Percentiles rank a stretch among this genome's conserved stretches.
These are phyloP conservation scores for Vanessa atalanta DNA, from an alignment of 1,140 invertebrate genomes.

Conservation along the genomic window DNA sequence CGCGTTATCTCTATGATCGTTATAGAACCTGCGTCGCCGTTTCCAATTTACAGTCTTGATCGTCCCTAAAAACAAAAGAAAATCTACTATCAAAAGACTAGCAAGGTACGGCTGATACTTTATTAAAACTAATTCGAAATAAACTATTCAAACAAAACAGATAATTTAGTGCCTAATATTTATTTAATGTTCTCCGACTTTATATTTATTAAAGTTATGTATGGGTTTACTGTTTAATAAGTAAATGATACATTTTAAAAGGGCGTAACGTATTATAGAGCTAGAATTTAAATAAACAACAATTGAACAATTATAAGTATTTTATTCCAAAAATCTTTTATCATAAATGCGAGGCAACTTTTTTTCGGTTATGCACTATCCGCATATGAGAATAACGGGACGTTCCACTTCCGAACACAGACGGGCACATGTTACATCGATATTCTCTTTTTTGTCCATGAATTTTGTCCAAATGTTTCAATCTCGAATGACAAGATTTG, in stretches of 20 bases:
- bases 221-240: too few relatives aligned
- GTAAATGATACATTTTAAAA: too few relatives aligned
- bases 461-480: conserved; percentile 53
- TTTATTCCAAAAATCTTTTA: neutral
- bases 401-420: conserved; percentile 47
- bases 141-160: neutral
- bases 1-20: conserved; percentile 72
- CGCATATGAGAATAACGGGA: conserved; percentile 54
- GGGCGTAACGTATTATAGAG: too few relatives aligned
- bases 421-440: conserved; percentile 52
- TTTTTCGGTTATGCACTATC: conserved; percentile 51
- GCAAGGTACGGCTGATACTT: neutral
- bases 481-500: conserved; percentile 51
- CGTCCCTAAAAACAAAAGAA: conserved; percentile 29
- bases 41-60: conserved; percentile 56
- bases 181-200: too few relatives aligned
- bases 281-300: neutral
- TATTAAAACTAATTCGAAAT: neutral
- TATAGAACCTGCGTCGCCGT: conserved; percentile 60
- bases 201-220: too few relatives aligned
- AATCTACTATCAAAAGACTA: conserved; percentile 16
- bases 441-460: conserved; percentile 60
- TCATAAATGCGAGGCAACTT: neutral
- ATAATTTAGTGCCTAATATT: too few relatives aligned
- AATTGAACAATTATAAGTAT: neutral